Percentiles rank a stretch among this genome's conserved stretches.
Conservation (phyloP, 1,140 invertebrate genomes). For the Ostrea denselamellosa region DNA sequence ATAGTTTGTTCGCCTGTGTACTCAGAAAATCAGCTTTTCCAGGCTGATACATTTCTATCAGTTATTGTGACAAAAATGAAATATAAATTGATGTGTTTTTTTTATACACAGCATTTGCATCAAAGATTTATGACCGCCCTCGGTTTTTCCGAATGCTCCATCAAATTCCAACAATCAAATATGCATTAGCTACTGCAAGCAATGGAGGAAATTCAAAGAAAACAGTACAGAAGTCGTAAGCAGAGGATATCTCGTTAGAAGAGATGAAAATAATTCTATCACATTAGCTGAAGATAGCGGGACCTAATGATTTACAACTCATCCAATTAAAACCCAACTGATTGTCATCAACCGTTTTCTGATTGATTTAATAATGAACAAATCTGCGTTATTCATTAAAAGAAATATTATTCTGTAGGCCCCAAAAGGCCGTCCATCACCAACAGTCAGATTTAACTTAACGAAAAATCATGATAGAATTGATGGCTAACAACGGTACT, state of each 20-base stretch:
- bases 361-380: constrained; percentile 12
- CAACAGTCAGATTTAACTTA: neutral
- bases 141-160: neutral
- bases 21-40: neutral
- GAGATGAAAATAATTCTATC: constrained; percentile 21
- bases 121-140: constrained; percentile 19
- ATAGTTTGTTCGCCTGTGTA: neutral
- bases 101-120: constrained; percentile 17
- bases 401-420: neutral
- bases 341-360: constrained; percentile 11
- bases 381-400: neutral
- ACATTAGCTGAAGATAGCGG: neutral
- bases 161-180: constrained; percentile 20
- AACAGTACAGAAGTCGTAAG: neutral
- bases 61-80: neutral
- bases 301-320: constrained; percentile 19
- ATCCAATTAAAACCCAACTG: constrained; percentile 11
- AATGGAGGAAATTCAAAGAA: constrained; percentile 22
- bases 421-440: neutral
- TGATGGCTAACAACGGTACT: neutral
- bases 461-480: neutral
- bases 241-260: neutral
- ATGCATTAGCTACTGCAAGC: neutral
- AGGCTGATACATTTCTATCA: neutral
- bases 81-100: neutral